phyloP scores from a whole-genome alignment of 1,140 invertebrate genomes.

The Bombus balteatus region DNA sequence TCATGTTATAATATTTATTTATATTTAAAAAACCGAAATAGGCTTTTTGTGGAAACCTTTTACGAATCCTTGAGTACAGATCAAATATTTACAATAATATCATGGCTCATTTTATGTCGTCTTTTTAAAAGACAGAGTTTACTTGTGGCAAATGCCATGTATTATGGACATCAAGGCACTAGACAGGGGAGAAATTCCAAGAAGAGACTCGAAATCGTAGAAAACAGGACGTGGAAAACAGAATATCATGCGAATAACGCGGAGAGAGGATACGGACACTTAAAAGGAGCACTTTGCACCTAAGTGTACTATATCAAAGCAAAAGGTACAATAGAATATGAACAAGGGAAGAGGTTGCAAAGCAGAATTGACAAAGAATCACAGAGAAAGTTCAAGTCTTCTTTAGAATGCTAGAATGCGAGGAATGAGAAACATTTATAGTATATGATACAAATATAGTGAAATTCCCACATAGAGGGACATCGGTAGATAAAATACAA shows the following conservation, averaged over 20 bases:
- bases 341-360: neutral
- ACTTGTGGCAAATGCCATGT: neutral
- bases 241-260: neutral
- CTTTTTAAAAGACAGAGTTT: neutral
- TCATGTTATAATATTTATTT: too few species aligned
- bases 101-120: too few species aligned
- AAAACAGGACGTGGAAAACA: neutral
- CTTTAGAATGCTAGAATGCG: conserved; percentile 1
- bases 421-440: neutral
- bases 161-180: neutral
- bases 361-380: neutral
- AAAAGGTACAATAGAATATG: neutral
- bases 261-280: conserved; percentile 8
- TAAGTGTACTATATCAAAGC: neutral
- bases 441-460: neutral
- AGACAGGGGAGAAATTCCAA: too few species aligned
- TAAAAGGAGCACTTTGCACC: conserved; percentile 9
- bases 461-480: neutral
- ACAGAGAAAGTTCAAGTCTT: neutral
- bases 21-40: too few species aligned
- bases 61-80: neutral
- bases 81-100: neutral
- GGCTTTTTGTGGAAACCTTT: too few species aligned
- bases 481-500: too few species aligned
- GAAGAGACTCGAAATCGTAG: neutral